phyloP scores from a whole-genome alignment of 30 jellyfish, hydroid and myxozoan genomes.

The Hydractinia echinata region DNA sequence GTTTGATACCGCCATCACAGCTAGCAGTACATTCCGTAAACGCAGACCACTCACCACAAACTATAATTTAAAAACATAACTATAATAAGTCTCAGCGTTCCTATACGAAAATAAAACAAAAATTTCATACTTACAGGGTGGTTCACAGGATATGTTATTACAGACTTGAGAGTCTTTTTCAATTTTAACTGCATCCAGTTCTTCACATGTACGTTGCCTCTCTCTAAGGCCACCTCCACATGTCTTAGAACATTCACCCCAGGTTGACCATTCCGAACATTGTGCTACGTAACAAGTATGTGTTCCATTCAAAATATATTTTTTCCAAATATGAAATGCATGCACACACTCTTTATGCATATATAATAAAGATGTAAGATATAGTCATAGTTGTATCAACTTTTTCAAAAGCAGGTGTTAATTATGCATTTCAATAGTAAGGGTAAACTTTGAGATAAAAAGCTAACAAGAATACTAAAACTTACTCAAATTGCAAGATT shows the following conservation, averaged over 20 bases:
- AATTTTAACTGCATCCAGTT: conserved; percentile 42
- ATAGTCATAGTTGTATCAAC: not conserved
- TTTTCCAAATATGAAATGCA: not conserved
- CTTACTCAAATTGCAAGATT: not conserved
- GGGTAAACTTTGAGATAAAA: too few species aligned
- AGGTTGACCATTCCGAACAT: conserved; percentile 37
- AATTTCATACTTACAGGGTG: conserved; percentile 19
- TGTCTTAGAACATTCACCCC: conserved; percentile 63
- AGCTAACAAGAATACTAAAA: too few species aligned
- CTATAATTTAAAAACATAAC: conserved; percentile 26
- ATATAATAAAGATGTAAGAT: not conserved
- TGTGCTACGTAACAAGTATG: not conserved
- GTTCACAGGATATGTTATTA: conserved; percentile 24
- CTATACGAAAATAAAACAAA: not conserved
- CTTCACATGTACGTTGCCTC: conserved; percentile 30
- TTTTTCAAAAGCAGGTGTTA: too few species aligned
- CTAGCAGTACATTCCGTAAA: conserved; percentile 72
- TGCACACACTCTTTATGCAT: not conserved
- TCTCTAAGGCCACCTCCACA: conserved; percentile 56
- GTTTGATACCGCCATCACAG: conserved; percentile 84
- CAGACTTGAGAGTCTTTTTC: conserved; percentile 37
- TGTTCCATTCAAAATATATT: not conserved
- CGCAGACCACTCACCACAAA: conserved; percentile 97
- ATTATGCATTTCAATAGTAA: too few species aligned
- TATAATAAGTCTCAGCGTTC: not conserved